Percentiles rank a stretch among this genome's conserved stretches.
These are phyloP conservation scores for Staurois parvus DNA, from an alignment of 2,797 vertebrate species.

Conservation along the genomic window DNA sequence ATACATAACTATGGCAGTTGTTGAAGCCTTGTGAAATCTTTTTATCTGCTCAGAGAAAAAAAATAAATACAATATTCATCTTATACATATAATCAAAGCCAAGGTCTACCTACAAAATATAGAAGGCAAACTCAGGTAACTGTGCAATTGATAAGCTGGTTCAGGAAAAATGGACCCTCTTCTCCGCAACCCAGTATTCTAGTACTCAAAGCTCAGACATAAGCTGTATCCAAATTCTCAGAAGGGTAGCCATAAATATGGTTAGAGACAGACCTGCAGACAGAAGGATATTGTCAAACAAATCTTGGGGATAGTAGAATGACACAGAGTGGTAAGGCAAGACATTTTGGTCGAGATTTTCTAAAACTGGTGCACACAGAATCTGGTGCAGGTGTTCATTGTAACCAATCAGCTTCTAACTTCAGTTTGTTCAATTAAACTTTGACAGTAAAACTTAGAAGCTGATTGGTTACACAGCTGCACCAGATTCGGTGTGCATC, in stretches of 20 bases:
- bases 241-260: conserved; percentile 6
- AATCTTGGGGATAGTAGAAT: background rate
- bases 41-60: background rate
- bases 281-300: background rate
- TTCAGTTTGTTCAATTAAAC: no score
- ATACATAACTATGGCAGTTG: background rate
- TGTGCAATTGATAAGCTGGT: background rate
- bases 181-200: background rate
- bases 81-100: background rate
- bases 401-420: no score
- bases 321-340: background rate
- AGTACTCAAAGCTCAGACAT: background rate
- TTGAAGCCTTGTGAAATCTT: background rate
- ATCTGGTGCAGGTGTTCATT: no score
- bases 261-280: conserved; percentile 27
- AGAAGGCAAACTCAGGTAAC: background rate
- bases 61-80: background rate
- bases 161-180: background rate
- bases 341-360: no score
- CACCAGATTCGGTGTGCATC: no score
- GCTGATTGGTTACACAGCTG: no score
- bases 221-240: background rate
- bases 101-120: background rate
- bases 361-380: no score
- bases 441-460: no score